These are phyloP conservation scores for Hoplostethus mediterraneus DNA, from an alignment of 2,797 vertebrate genomes.

Conservation along the genomic window DNA sequence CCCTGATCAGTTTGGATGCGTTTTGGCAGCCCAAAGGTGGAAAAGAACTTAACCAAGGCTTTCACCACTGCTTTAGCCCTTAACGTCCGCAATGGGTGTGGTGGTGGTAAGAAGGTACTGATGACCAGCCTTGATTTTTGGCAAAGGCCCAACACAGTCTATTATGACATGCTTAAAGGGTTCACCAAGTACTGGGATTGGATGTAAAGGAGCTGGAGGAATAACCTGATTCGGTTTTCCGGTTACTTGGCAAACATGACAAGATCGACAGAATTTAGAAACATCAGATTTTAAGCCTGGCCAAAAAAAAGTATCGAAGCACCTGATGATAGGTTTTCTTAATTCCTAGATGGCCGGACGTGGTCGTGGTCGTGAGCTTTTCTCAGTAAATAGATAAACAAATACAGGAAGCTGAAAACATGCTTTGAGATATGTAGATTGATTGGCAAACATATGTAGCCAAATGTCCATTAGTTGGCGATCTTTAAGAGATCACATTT, in stretches of 20 bases:
- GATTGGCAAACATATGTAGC: no score
- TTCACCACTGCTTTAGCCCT: background rate
- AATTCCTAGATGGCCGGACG: background rate
- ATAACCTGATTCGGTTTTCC: slow-evolving; percentile 13
- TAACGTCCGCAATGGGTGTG: background rate
- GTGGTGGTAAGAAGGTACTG: background rate
- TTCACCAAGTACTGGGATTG: slow-evolving; percentile 10
- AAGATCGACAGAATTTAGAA: background rate
- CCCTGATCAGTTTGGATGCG: background rate
- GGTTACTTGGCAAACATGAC: slow-evolving; percentile 1
- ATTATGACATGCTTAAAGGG: background rate
- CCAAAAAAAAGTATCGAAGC: slow-evolving; percentile 9
- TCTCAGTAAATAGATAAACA: no score
- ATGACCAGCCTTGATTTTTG: background rate
- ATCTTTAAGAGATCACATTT: no score
- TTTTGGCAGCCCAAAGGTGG: background rate
- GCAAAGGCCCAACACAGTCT: slow-evolving; percentile 18
- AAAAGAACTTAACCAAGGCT: background rate
- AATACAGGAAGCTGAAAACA: no score
- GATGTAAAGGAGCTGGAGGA: background rate
- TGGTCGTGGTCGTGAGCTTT: no score
- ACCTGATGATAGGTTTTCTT: background rate
- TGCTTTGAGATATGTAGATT: no score
- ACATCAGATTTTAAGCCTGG: slow-evolving; percentile 5
- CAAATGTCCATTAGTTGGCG: no score